Percentiles rank a stretch among this genome's conserved stretches.
phyloP scores from a whole-genome alignment of 1,140 invertebrate genomes.

The Globodera rostochiensis region DNA sequence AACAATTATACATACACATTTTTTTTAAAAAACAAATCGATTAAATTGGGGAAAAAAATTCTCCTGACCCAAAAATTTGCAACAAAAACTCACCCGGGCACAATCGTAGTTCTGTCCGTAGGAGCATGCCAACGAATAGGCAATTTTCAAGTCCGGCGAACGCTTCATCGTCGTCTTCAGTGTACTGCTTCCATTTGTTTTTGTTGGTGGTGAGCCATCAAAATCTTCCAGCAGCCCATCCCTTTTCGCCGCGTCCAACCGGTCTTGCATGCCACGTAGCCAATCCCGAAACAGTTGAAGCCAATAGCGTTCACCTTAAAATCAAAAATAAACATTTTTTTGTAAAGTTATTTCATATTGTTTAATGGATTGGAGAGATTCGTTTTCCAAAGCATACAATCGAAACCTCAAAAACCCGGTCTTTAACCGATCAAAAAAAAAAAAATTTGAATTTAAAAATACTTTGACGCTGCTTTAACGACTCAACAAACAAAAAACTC shows the following conservation, averaged over 20 bases:
- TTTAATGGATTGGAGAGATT: slow-evolving; percentile 42
- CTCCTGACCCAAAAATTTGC: neutral
- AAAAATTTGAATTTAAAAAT: slow-evolving; percentile 17
- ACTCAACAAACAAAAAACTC: neutral
- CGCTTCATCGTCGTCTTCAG: neutral
- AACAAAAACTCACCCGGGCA: slow-evolving; percentile 39
- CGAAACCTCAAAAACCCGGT: slow-evolving; percentile 26
- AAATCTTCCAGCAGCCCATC: neutral
- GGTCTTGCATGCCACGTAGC: slow-evolving; percentile 11
- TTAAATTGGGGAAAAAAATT: too few relatives aligned
- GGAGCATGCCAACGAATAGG: slow-evolving; percentile 16
- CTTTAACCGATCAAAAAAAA: slow-evolving; percentile 61
- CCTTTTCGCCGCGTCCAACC: neutral
- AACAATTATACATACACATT: neutral
- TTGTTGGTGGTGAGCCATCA: neutral
- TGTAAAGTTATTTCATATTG: neutral
- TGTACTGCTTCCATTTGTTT: neutral
- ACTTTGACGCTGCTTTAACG: neutral
- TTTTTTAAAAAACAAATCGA: too few relatives aligned
- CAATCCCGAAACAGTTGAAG: slow-evolving; percentile 19
- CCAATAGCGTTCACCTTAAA: slow-evolving; percentile 23
- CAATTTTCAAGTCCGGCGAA: slow-evolving; percentile 17
- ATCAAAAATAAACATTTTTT: slow-evolving; percentile 5
- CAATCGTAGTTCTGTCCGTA: slow-evolving; percentile 56
- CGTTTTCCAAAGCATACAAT: too few relatives aligned